phyloP scores from a whole-genome alignment of 2,113 vertebrate species.

The Mirza zaza region DNA sequence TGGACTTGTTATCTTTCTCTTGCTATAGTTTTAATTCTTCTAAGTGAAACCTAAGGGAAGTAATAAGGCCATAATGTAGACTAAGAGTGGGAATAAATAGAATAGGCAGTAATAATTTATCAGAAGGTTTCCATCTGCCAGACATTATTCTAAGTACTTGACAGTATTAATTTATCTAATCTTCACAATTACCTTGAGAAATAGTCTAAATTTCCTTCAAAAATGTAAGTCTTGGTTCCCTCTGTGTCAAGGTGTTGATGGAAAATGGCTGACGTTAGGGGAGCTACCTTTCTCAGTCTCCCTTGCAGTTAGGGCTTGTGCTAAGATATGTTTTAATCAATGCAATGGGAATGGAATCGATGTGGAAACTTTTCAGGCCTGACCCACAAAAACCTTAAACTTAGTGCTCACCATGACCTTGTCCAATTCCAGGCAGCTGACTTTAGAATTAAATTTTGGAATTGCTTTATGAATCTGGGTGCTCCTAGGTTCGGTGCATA shows the following conservation, averaged over 20 bases:
- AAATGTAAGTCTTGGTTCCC: not conserved
- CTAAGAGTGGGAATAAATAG: not conserved
- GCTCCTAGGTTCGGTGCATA: too few species aligned
- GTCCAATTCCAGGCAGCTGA: not conserved
- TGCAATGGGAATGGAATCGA: not conserved
- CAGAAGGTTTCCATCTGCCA: not conserved
- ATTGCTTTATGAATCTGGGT: not conserved
- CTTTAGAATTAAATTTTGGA: not conserved
- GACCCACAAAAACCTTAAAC: not conserved
- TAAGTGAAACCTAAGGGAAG: not conserved
- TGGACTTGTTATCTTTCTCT: not conserved
- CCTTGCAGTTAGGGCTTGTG: not conserved
- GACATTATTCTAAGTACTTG: not conserved
- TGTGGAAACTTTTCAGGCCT: not conserved
- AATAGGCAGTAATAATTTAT: not conserved
- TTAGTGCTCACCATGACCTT: not conserved
- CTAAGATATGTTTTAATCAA: not conserved
- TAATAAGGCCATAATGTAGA: not conserved
- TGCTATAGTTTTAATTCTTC: not conserved
- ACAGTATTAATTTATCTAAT: not conserved
- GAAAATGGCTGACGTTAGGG: not conserved
- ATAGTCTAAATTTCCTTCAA: not conserved
- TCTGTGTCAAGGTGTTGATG: not conserved
- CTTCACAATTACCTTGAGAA: not conserved
- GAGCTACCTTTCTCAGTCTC: not conserved